These are phyloP conservation scores for Eciton burchellii DNA, from an alignment of 1,140 invertebrate species.

Conservation along the genomic window DNA sequence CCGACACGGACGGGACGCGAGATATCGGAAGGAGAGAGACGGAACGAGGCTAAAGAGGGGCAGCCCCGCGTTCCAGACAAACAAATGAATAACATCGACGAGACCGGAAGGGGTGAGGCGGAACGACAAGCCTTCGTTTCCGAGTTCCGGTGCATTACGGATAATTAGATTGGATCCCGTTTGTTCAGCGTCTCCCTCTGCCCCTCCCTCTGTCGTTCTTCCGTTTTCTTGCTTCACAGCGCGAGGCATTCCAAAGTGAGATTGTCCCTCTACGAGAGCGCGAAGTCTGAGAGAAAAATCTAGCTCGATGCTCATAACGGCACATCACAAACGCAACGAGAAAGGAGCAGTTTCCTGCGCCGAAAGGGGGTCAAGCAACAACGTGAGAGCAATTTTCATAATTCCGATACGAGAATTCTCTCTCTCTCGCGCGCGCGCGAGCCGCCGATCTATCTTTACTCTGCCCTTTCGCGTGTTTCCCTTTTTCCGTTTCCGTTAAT, in stretches of 20 bases:
- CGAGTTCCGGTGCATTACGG: slow-evolving; percentile 79
- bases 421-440: slow-evolving; percentile 27
- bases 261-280: slow-evolving; percentile 24
- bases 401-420: slow-evolving; percentile 26
- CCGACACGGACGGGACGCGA: not conserved
- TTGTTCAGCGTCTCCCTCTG: slow-evolving; percentile 57
- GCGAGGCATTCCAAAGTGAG: slow-evolving; percentile 27
- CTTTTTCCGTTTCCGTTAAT: slow-evolving; percentile 40
- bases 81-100: slow-evolving; percentile 76
- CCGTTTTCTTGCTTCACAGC: slow-evolving; percentile 6
- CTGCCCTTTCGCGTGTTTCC: slow-evolving; percentile 39
- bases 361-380: slow-evolving; percentile 11
- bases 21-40: slow-evolving; percentile 26
- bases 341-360: not conserved
- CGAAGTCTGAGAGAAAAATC: slow-evolving; percentile 33
- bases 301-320: not conserved
- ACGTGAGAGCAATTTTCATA: slow-evolving; percentile 41
- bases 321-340: not conserved
- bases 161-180: slow-evolving; percentile 81
- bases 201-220: slow-evolving; percentile 32
- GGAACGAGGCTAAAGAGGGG: not conserved
- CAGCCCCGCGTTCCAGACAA: slow-evolving; percentile 67
- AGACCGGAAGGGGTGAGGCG: slow-evolving; percentile 73
- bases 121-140: slow-evolving; percentile 76
- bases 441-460: slow-evolving; percentile 49